Evolutionary conservation across 2,113 vertebrate species (phyloP).

Genomic region (Fulica atra): DNA sequence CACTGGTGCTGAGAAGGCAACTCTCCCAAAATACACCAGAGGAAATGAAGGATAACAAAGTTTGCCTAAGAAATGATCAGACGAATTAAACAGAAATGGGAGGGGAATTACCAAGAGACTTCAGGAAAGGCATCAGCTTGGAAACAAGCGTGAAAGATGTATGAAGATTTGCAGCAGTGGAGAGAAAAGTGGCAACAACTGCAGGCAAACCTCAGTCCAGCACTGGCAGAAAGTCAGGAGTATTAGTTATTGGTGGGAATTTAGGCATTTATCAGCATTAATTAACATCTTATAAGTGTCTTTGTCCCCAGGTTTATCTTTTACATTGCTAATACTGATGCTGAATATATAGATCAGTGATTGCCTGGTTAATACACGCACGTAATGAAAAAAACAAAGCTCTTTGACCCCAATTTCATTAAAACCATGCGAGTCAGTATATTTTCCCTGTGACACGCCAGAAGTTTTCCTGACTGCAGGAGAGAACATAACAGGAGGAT

Average conservation of each 20-base stretch:
- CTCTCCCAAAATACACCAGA: background rate
- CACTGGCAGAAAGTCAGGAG: background rate
- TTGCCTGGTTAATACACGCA: background rate
- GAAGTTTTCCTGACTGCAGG: background rate
- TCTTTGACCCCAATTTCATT: background rate
- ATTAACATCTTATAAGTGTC: background rate
- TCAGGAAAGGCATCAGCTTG: background rate
- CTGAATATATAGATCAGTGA: background rate
- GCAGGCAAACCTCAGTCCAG: background rate
- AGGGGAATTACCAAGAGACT: background rate
- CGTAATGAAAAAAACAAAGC: background rate
- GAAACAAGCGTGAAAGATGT: background rate
- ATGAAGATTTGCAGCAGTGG: background rate
- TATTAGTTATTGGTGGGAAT: background rate
- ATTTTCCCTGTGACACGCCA: background rate
- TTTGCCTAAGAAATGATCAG: accelerated
- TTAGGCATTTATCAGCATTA: background rate
- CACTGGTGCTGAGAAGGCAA: background rate
- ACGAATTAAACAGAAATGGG: background rate
- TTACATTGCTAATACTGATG: background rate
- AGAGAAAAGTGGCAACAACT: background rate
- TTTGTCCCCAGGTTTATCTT: background rate
- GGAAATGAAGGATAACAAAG: background rate
- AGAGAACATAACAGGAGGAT: background rate
- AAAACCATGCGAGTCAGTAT: background rate